Conservation (phyloP, 2,113 vertebrate genomes). For the Chaenogobius annularis region DNA sequence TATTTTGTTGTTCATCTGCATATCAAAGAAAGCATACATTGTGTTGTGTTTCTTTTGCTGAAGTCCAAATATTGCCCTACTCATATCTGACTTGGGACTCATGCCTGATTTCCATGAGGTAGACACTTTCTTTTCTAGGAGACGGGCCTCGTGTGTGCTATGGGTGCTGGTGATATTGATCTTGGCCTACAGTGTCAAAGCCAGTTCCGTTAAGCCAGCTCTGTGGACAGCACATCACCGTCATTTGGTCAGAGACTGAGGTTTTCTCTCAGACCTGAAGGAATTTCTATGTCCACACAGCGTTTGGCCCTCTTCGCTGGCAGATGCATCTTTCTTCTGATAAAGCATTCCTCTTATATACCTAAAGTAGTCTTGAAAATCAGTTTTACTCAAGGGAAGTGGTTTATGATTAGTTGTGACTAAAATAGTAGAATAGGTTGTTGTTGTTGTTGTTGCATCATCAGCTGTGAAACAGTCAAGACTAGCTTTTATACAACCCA, state of each 20-base stretch:
- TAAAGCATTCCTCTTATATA: slow-evolving; percentile 47
- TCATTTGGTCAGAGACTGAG: slow-evolving; percentile 51
- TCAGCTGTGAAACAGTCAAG: no score
- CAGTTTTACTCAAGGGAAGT: neutral
- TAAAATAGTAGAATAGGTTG: no score
- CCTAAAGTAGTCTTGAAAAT: slow-evolving; percentile 17
- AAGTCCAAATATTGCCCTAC: slow-evolving; percentile 29
- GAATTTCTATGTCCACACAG: slow-evolving; percentile 57
- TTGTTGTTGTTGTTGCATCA: no score
- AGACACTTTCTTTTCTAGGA: slow-evolving; percentile 33
- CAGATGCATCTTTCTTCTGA: slow-evolving; percentile 60
- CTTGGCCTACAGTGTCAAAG: slow-evolving; percentile 58
- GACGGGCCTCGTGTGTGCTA: slow-evolving; percentile 30
- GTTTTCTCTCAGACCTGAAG: slow-evolving; percentile 66
- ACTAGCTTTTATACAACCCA: no score
- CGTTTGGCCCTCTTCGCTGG: slow-evolving; percentile 55
- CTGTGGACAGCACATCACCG: slow-evolving; percentile 48
- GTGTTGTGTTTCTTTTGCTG: slow-evolving; percentile 15
- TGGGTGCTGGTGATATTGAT: slow-evolving; percentile 62
- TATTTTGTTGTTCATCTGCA: slow-evolving; percentile 7
- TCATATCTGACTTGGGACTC: slow-evolving; percentile 40
- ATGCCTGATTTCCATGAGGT: slow-evolving; percentile 40
- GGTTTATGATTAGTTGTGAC: no score
- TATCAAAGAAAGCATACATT: slow-evolving; percentile 23
- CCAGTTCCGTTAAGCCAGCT: slow-evolving; percentile 42